Evolutionary conservation across 2,888 invertebrate genomes (phyloP), one percentile per base, ranked within the genome.

Genomic region (Euspilapteryx auroguttella): DNA sequence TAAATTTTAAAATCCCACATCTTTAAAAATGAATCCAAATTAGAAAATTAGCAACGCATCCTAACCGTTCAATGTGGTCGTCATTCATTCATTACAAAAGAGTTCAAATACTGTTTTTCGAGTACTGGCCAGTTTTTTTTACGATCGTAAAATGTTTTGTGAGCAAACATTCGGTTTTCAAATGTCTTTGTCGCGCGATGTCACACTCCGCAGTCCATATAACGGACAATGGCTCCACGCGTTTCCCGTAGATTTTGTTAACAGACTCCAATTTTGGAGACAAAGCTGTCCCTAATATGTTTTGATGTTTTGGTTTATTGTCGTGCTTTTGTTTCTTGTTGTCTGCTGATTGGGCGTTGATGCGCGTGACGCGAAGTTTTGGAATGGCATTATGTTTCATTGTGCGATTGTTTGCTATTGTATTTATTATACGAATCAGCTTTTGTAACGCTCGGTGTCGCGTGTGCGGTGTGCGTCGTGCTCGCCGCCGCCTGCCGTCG

Each of bases 261-360:
- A 71, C 52, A 46, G 41, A 42, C 47, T 45, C 57, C 63, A 65
- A 75, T 71, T 68, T 65, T 38, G 51, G 46, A 53, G 51, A 73
- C 69, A 73, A 73, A 55, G 37, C 39, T 34, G 38, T 37, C 46
- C 55, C 51, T 73, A 75, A 75, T 75, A 65, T 75, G 75, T 75
- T 75, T 69, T 71, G 71, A 69, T 71, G 57, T 57, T 56, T 57
- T 56, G 42, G 45, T 47, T 48, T 43, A 54, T 66, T 63, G 55
- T 62, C 35, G 32, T 31, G 34, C 32, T 40, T 45, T 48, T 45
- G 51, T 48, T 39, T 42, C 44, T 52, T 47, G 42, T 49, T 34
- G 39, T 37, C 45, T 46, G 38, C 39, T 55, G 61, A 65, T 69
- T 62, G 49, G 48, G 42, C 38, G 49, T 50, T 59, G 59, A 63